phyloP scores from a whole-genome alignment of 2,888 invertebrate species.

The Drosophila pullipes region DNA sequence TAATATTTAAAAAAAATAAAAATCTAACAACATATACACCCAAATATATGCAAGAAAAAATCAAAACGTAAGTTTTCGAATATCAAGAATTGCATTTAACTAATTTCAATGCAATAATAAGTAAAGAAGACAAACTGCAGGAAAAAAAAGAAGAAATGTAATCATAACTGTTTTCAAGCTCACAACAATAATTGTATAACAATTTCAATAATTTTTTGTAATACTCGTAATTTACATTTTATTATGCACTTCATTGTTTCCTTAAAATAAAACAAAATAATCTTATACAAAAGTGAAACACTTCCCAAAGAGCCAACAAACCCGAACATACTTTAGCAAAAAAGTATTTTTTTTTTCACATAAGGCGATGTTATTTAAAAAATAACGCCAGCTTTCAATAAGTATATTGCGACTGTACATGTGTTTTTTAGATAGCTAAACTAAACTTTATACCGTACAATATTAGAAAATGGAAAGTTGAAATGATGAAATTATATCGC shows the following conservation, averaged over 20 bases:
- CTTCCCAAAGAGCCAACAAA: slow-evolving; percentile 73
- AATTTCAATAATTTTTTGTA: slow-evolving; percentile 50
- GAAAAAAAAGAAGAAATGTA: slow-evolving; percentile 13
- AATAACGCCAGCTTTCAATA: slow-evolving; percentile 68
- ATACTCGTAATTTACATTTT: slow-evolving; percentile 36
- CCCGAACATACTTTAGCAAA: slow-evolving; percentile 33
- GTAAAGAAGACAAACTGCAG: slow-evolving; percentile 31
- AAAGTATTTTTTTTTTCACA: slow-evolving; percentile 34
- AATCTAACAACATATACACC: slow-evolving; percentile 31
- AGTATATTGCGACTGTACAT: slow-evolving; percentile 74
- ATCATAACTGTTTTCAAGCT: slow-evolving; percentile 39
- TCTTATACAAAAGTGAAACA: slow-evolving; percentile 20
- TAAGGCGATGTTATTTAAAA: slow-evolving; percentile 66
- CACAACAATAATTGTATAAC: slow-evolving; percentile 57
- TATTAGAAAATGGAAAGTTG: slow-evolving; percentile 67
- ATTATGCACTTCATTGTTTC: slow-evolving; percentile 43
- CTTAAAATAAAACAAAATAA: slow-evolving; percentile 6
- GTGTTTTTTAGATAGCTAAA: slow-evolving; percentile 78
- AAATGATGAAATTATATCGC: slow-evolving; percentile 33
- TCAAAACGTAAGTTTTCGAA: slow-evolving; percentile 59
- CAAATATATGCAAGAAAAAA: slow-evolving; percentile 28
- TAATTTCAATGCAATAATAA: slow-evolving; percentile 44
- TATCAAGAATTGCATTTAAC: slow-evolving; percentile 72
- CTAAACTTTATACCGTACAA: slow-evolving; percentile 76
- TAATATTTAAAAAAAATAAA: slow-evolving; percentile 10